Base-by-base conservation (phyloP, 2,888 invertebrate genomes). In the Acleris emargana region DNA sequence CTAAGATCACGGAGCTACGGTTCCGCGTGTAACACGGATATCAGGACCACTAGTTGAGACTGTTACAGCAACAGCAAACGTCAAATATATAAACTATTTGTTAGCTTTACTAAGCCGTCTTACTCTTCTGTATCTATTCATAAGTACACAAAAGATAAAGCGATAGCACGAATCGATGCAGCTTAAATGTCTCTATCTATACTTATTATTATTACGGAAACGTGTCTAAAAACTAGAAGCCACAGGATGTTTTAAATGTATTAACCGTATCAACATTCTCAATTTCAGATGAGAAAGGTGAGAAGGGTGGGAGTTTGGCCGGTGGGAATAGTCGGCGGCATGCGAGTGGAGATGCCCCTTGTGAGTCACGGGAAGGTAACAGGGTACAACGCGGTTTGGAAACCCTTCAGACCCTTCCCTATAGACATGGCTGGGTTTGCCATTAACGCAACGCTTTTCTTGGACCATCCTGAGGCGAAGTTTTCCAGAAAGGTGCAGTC, bases 371-470 rank as follows among this genome's bases (percentile, higher is more conserved):
- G 93, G 2, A 91, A 91, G 69, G 92, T 94, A 1, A 79, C 84
- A 13, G 93, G 93, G 0, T 94, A 90, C 78, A 95, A 94, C 78
- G 95, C 96, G 0, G 96, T 95, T 1, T 99, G 98, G 97, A 96
- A 96, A 77, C 96, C 98, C 0, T 95, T 97, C 74, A 93, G 99
- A 68, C 96, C 97, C 0, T 99, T 99, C 91, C 98, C 99, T 0
- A 95, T 99, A 45, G 99, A 99, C 80, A 99, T 99, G 99, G 99
- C 99, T 0, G 99, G 98, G 0, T 99, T 99, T 81, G 98, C 97
- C 7, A 95, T 98, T 49, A 97, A 97, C 81, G 88, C 97, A 2
- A 94, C 95, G 18, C 87, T 97, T 62, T 93, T 98, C 53, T 85
- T 96, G 5, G 92, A 94, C 18, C 94, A 95, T 75, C 94, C 95